These are phyloP conservation scores for Metalampra italica DNA, from an alignment of 2,888 invertebrate genomes.

Conservation along the genomic window DNA sequence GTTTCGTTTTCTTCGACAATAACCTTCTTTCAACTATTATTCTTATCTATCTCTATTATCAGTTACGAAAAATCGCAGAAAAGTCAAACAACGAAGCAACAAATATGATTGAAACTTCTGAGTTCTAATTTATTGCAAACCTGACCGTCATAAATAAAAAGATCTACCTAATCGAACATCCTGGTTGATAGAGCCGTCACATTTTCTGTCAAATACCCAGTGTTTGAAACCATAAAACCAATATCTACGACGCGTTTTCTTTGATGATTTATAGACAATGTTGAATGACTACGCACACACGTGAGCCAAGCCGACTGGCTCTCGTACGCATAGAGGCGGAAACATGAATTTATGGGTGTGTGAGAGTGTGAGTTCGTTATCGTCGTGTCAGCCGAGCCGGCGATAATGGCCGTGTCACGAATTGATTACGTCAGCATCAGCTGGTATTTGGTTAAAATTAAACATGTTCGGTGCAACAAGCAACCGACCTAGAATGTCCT, in stretches of 20 bases:
- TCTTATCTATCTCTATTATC: too few species aligned
- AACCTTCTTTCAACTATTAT: too few species aligned
- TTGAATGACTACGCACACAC: constrained; percentile 3
- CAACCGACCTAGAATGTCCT: neutral
- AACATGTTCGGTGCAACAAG: neutral
- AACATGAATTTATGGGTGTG: neutral
- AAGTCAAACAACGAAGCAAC: too few species aligned
- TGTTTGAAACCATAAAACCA: neutral
- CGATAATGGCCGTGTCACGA: constrained; percentile 11
- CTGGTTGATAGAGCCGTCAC: neutral
- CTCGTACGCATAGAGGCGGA: neutral
- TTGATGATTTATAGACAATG: constrained; percentile 1
- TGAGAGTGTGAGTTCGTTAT: constrained; percentile 8
- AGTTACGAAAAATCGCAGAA: too few species aligned
- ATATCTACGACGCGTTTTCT: neutral
- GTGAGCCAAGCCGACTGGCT: neutral
- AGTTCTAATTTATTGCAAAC: neutral
- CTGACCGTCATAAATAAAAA: neutral
- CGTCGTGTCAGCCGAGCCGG: constrained; percentile 5
- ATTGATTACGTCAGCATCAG: constrained; percentile 12
- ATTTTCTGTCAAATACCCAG: neutral
- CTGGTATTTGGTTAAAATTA: constrained; percentile 10
- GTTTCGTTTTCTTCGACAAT: neutral
- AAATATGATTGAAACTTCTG: too few species aligned
- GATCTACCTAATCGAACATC: neutral